Percentiles rank a stretch among this genome's conserved stretches.
Evolutionary conservation across 2,797 vertebrate genomes (phyloP).

Genomic region (Podarcis siculus): DNA sequence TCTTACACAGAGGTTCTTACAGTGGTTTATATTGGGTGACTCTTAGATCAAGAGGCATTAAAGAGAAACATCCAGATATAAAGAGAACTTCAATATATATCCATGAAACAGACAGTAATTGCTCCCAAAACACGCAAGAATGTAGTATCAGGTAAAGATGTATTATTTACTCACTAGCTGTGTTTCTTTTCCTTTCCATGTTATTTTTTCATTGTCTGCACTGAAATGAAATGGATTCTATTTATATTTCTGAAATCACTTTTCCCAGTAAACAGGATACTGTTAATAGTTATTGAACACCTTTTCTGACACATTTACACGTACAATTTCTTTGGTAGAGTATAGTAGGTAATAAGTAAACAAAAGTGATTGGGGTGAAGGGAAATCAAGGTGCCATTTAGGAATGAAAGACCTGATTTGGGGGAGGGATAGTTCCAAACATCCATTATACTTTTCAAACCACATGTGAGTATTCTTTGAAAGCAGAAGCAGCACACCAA

Average conservation of each 20-base stretch:
- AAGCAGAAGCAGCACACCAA: too few species aligned
- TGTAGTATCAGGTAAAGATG: slow-evolving; percentile 41
- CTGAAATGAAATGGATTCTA: slow-evolving; percentile 67
- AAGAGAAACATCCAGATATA: slow-evolving; percentile 20
- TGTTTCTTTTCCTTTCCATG: slow-evolving; percentile 54
- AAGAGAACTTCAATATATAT: slow-evolving; percentile 36
- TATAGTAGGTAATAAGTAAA: not conserved
- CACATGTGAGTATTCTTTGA: not conserved
- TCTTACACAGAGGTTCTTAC: not conserved
- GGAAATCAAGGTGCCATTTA: not conserved
- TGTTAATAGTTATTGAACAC: slow-evolving; percentile 52
- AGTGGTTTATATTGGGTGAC: not conserved
- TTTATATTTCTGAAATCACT: slow-evolving; percentile 57
- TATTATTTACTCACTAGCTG: slow-evolving; percentile 61
- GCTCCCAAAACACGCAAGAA: slow-evolving; percentile 47
- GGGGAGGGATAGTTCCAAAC: too few species aligned
- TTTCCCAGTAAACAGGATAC: slow-evolving; percentile 48
- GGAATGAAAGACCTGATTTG: not conserved
- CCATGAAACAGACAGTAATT: slow-evolving; percentile 40
- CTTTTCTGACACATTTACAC: slow-evolving; percentile 50
- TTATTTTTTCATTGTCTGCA: slow-evolving; percentile 62
- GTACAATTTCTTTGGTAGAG: slow-evolving; percentile 57
- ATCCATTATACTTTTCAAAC: not conserved
- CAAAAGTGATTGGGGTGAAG: not conserved
- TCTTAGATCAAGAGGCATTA: slow-evolving; percentile 48